These are phyloP conservation scores for Trichogramma pretiosum DNA, from an alignment of 1,140 invertebrate genomes.

Conservation along the genomic window DNA sequence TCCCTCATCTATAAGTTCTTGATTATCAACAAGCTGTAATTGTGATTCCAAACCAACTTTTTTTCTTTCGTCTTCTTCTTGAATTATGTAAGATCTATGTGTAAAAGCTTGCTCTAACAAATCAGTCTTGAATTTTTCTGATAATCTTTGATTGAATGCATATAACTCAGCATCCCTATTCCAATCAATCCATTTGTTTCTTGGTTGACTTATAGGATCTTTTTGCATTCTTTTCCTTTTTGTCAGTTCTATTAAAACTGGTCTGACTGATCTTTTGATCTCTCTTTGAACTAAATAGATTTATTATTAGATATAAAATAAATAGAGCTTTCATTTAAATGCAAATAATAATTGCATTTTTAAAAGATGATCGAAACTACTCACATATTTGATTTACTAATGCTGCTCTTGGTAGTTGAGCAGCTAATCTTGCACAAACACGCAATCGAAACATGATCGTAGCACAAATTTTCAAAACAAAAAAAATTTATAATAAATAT, in stretches of 20 bases:
- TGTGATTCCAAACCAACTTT: conserved; percentile 58
- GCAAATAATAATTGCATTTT: neutral
- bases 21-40: conserved; percentile 59
- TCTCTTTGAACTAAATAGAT: conserved; percentile 27
- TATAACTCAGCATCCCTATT: conserved; percentile 82
- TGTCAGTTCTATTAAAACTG: conserved; percentile 44
- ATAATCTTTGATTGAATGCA: conserved; percentile 76
- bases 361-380: neutral
- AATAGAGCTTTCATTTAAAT: conserved; percentile 2
- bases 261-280: conserved; percentile 49
- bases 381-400: conserved; percentile 18
- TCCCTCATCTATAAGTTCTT: conserved; percentile 58
- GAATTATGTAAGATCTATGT: conserved; percentile 67
- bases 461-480: no score
- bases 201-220: conserved; percentile 24
- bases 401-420: neutral
- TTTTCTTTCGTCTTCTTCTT: conserved; percentile 56
- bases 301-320: neutral
- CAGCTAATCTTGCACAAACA: conserved; percentile 7
- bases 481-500: no score
- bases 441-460: conserved; percentile 21
- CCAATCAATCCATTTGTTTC: conserved; percentile 69
- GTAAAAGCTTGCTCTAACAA: conserved; percentile 69
- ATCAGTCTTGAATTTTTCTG: conserved; percentile 70
- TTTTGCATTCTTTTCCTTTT: conserved; percentile 32